Evolutionary conservation across 1,140 invertebrate species (phyloP).

Genomic region (Varroa destructor): DNA sequence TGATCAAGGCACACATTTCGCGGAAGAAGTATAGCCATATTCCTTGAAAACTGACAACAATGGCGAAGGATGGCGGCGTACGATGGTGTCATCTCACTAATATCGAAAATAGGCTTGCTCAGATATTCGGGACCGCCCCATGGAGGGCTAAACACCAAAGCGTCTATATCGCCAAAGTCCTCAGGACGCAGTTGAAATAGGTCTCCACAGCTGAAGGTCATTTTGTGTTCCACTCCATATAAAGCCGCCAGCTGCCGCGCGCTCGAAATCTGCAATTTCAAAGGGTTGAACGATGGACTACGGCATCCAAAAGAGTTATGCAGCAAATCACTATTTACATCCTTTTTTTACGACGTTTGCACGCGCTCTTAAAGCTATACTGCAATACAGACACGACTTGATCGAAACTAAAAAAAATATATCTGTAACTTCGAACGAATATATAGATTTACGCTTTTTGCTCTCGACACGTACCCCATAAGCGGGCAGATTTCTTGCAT

Average conservation of each 20-base stretch:
- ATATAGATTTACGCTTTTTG: no score
- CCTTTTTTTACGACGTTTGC: no score
- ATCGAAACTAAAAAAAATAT: no score
- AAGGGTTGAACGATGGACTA: no score
- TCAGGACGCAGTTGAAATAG: neutral
- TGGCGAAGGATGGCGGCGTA: constrained; percentile 1
- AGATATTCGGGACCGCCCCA: constrained; percentile 18
- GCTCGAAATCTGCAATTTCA: neutral
- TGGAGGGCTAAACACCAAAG: constrained; percentile 6
- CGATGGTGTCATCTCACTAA: neutral
- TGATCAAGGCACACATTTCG: constrained; percentile 20
- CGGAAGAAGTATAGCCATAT: constrained; percentile 8
- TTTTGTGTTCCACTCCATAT: neutral
- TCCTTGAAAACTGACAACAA: neutral
- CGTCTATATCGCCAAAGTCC: neutral
- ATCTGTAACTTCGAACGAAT: no score
- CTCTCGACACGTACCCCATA: no score
- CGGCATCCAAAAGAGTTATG: no score
- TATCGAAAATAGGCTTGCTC: neutral
- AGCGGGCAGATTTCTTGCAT: no score
- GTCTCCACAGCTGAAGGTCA: neutral
- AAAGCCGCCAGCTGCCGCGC: neutral
- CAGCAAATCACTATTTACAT: no score
- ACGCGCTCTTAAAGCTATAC: no score
- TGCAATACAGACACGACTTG: no score